Conservation (phyloP, 2,113 vertebrate genomes). For the Hepsetus odoe region DNA sequence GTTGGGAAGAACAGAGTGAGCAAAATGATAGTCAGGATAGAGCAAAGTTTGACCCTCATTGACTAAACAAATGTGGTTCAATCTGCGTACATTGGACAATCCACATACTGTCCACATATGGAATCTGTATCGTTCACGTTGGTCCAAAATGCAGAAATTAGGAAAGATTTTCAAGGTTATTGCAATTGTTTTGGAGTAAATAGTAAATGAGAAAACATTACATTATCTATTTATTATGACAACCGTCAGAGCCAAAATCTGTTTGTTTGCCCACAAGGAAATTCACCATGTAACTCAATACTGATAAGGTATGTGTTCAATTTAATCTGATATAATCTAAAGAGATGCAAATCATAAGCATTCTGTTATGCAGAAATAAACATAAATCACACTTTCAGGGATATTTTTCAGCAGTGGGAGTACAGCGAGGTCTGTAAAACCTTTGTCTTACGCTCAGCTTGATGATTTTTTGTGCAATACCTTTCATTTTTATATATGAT, state of each 20-base stretch:
- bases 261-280: background rate
- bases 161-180: background rate
- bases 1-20: conserved; percentile 12
- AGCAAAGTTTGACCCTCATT: background rate
- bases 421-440: too few species aligned
- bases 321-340: too few species aligned
- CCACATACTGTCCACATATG: background rate
- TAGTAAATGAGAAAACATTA: background rate
- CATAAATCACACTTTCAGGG: too few species aligned
- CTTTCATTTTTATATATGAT: too few species aligned
- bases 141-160: background rate
- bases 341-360: too few species aligned
- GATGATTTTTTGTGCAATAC: too few species aligned
- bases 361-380: too few species aligned
- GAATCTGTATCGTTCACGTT: background rate
- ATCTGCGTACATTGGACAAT: background rate
- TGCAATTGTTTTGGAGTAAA: background rate
- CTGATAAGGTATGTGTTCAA: background rate
- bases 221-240: too few species aligned
- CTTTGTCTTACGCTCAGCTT: too few species aligned
- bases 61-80: background rate
- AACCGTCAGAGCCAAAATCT: background rate
- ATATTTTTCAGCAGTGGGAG: too few species aligned
- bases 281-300: background rate
- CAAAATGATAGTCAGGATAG: conserved; percentile 21